Base-by-base conservation (phyloP, 1,140 invertebrate genomes). In the Muscidifurax raptorellus region DNA sequence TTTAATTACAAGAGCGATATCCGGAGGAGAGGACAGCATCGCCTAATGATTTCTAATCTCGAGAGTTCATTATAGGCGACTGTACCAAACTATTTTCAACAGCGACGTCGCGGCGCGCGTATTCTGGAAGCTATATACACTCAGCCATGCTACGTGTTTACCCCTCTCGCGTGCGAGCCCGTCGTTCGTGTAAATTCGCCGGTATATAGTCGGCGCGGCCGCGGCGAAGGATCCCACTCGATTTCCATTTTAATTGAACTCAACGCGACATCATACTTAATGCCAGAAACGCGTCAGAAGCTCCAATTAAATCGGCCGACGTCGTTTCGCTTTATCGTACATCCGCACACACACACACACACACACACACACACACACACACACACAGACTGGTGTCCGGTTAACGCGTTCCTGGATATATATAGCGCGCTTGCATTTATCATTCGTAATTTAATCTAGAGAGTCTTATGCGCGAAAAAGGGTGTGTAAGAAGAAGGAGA, bases 171-270 rank as follows among this genome's bases (percentile, higher is more conserved):
- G 77, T 85, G 80, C 75, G 67, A 76, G 52, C 64, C 78, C 64
- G 83, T 79, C 30, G 85, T 85, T 83, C 76, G 80, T 80, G 85
- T 85, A 85, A 86, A 64, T 78, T 74, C 59, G 28, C 7, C 69
- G 36, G 84, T 77, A 83, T 83, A 80, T 12, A 72, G 69, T 30
- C 59, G 18, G 30, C 13, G 28, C 22, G 36, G 25, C 22, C 36
- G n/a, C n/a, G 85, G 76, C 28, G 64, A 82, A 86, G 75, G 86
- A 90, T 89, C 87, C 87, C 52, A 59, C 52, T 87, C 90, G 89
- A 92, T 92, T 92, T 93, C 91, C 91, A 93, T 91, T 93, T 92
- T 92, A 92, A 93, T 93, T 92, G 91, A 92, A 93, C 90, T 91
- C 90, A 90, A 91, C 89, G 90, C 89, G 91, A 92, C 90, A 91